phyloP scores from a whole-genome alignment of 2,797 vertebrate genomes.

The Sebastes hopkinsi region DNA sequence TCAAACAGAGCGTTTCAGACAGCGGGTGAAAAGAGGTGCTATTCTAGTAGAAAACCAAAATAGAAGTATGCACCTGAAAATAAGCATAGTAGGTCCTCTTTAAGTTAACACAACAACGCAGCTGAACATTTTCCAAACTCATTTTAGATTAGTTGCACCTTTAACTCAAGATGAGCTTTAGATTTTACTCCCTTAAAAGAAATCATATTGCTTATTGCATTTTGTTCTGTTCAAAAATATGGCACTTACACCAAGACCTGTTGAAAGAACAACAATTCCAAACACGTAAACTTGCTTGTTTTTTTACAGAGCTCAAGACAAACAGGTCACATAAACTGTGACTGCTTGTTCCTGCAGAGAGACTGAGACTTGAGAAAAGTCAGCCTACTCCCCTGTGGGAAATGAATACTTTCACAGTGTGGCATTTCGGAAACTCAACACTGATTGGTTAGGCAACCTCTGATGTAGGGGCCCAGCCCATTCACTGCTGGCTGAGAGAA shows the following conservation, averaged over 20 bases:
- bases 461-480: slow-evolving; percentile 64
- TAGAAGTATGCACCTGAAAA: too few relatives aligned
- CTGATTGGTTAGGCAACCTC: slow-evolving; percentile 65
- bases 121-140: neutral
- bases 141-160: neutral
- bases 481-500: slow-evolving; percentile 39
- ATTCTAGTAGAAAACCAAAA: too few relatives aligned
- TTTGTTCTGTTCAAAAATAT: neutral
- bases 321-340: neutral
- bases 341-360: slow-evolving; percentile 31
- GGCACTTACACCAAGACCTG: neutral
- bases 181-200: neutral
- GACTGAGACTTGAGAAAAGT: slow-evolving; percentile 19
- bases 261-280: neutral
- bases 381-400: slow-evolving; percentile 49
- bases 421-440: slow-evolving; percentile 45
- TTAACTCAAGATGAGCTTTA: neutral
- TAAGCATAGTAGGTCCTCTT: too few relatives aligned
- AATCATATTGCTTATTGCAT: neutral
- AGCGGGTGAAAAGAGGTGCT: too few relatives aligned
- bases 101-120: neutral
- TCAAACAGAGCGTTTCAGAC: too few relatives aligned
- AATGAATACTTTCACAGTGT: slow-evolving; percentile 52
- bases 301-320: neutral
- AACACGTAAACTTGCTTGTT: neutral